Evolutionary conservation across 2,888 invertebrate species (phyloP), one percentile per base, ranked within the genome.

Genomic region (Beris morrisii): DNA sequence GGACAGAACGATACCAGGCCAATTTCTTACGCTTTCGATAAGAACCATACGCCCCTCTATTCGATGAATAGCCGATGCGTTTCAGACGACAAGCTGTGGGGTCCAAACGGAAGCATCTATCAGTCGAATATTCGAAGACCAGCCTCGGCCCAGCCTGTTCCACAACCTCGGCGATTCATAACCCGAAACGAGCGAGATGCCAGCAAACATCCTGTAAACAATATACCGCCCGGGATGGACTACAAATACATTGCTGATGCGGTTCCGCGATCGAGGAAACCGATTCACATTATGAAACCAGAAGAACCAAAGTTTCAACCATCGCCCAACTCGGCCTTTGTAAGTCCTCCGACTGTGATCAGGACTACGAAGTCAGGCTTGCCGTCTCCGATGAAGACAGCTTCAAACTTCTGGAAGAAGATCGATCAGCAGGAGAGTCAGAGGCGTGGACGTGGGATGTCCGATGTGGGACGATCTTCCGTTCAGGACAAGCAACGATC

Each of bases 181-280:
- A 32, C 67, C 15, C 22, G 65, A 32, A 30, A 43, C 22, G 48
- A 58, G 9, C 31, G 44, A 11, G 64, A 69, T 31, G 30, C n/a
- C 11, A 54, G n/a, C 38, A 38, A 4, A 3, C 9, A 52, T 38
- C 13, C 30, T 12, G 28, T n/a, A 1, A 46, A 45, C 32, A 46
- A 12, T 30, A 11, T 15, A n/a, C 11, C 56, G 5, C 13, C 22
- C 12, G 50, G 32, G 11, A 52, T 84, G 61, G 85, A 86, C 69
- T 87, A 84, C 73, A 83, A 88, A 69, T 90, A 90, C 74, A 84
- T 88, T 66, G 87, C 89, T 3, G 90, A 90, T 78, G 87, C 88
- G 71, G 86, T 86, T 69, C 90, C 90, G 0, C 82, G 90, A 73
- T 90, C 90, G 68, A 81, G 90, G 52, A 86, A 87, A 74, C 90